A percentile compares a stretch with the other conserved stretches of the same genome.
phyloP scores from a whole-genome alignment of 2,888 invertebrate species.

The Julus scanicus region DNA sequence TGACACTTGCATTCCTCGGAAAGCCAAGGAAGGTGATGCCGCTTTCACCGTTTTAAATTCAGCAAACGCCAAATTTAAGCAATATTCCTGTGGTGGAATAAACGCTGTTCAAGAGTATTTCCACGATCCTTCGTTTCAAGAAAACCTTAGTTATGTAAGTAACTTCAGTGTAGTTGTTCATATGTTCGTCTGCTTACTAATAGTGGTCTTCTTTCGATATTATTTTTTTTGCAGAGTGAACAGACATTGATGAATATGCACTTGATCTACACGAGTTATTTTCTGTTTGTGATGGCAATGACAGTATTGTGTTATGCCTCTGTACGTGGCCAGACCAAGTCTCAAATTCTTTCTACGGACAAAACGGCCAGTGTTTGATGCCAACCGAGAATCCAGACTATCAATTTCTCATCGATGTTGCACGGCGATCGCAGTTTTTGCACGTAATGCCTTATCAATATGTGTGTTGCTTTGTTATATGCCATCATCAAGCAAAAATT shows the following conservation, averaged over 20 bases:
- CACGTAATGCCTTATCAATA: neutral
- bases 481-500: neutral
- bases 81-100: conserved; percentile 61
- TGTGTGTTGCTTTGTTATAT: neutral
- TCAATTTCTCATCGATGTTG: neutral
- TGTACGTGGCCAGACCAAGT: conserved; percentile 63
- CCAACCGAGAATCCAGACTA: neutral
- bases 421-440: neutral
- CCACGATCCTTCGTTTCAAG: conserved; percentile 64
- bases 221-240: conserved; percentile 63
- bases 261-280: conserved; percentile 67
- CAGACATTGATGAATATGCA: conserved; percentile 66
- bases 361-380: conserved; percentile 51
- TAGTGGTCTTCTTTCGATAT: no score
- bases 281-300: conserved; percentile 67
- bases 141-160: conserved; percentile 65
- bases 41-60: conserved; percentile 52
- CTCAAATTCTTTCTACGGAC: neutral
- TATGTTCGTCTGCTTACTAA: neutral
- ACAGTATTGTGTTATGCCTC: conserved; percentile 66
- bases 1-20: conserved; percentile 52
- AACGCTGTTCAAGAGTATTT: conserved; percentile 62
- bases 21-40: conserved; percentile 21
- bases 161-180: neutral
- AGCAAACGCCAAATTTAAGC: neutral